phyloP scores from a whole-genome alignment of 2,113 vertebrate species.

The Pteronura brasiliensis region DNA sequence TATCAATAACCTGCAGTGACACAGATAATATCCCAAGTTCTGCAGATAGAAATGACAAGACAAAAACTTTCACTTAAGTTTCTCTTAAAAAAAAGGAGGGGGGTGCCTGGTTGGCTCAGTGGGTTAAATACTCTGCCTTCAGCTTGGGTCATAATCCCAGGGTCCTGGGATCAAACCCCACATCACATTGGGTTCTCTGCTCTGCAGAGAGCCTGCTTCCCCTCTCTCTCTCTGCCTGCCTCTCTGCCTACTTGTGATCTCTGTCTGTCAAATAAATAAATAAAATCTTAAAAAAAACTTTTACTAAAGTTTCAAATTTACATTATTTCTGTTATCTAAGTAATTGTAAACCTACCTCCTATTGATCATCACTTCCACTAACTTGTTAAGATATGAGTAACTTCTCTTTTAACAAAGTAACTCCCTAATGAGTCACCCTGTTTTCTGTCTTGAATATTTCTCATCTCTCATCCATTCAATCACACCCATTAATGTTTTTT shows the following conservation, averaged over 20 bases:
- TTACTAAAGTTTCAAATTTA: background rate
- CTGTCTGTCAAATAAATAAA: too few relatives aligned
- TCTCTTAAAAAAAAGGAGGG: too few relatives aligned
- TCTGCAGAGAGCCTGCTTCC: too few relatives aligned
- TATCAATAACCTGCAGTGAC: background rate
- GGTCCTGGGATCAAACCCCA: too few relatives aligned
- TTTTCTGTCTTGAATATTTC: background rate
- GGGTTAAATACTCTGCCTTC: too few relatives aligned
- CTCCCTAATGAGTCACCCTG: background rate
- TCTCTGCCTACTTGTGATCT: too few relatives aligned
- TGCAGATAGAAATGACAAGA: background rate
- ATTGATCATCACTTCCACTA: background rate
- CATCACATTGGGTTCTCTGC: too few relatives aligned
- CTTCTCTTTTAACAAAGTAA: background rate
- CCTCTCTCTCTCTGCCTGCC: too few relatives aligned
- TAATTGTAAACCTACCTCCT: background rate
- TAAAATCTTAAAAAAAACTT: too few relatives aligned
- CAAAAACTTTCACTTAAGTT: background rate
- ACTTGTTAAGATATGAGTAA: background rate
- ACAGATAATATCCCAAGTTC: background rate
- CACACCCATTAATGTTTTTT: background rate
- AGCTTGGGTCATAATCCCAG: too few relatives aligned
- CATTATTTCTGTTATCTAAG: background rate
- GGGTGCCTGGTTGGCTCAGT: too few relatives aligned
- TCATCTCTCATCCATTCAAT: background rate